These are phyloP conservation scores for Eurois occulta DNA, from an alignment of 2,888 invertebrate species.

Conservation along the genomic window DNA sequence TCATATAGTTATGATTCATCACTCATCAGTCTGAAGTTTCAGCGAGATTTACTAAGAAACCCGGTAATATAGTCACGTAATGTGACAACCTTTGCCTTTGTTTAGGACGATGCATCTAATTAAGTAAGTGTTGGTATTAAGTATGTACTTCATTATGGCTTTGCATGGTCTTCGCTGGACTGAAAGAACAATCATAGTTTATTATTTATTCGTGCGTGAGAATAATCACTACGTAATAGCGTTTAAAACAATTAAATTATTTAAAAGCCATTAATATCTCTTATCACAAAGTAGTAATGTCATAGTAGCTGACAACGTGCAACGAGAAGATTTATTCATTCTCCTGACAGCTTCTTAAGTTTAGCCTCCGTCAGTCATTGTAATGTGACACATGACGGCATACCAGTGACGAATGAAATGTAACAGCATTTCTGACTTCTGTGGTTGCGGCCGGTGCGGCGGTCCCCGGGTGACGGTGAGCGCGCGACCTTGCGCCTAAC, in stretches of 20 bases:
- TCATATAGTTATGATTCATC: conserved; percentile 13
- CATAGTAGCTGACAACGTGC: conserved; percentile 46
- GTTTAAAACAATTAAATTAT: conserved; percentile 19
- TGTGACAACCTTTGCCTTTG: conserved; percentile 18
- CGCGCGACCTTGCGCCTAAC: conserved; percentile 82
- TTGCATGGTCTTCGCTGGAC: conserved; percentile 22
- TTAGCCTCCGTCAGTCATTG: conserved; percentile 66
- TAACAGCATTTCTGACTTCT: conserved; percentile 66
- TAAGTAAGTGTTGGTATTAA: neutral
- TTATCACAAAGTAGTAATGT: conserved; percentile 35
- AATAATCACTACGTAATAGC: conserved; percentile 1
- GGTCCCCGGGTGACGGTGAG: conserved; percentile 77
- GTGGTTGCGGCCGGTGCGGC: conserved; percentile 54
- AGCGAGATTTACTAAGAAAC: neutral
- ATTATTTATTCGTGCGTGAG: conserved; percentile 8
- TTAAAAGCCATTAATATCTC: conserved; percentile 20
- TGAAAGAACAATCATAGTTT: conserved; percentile 1
- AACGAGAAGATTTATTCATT: conserved; percentile 61
- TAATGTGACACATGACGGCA: conserved; percentile 59
- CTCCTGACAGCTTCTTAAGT: conserved; percentile 58
- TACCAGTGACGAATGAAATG: conserved; percentile 69
- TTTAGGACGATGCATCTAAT: conserved; percentile 17
- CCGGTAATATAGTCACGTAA: neutral
- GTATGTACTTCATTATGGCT: conserved; percentile 28
- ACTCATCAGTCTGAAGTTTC: neutral